Percentiles rank a stretch among this genome's conserved stretches.
These are phyloP conservation scores for Spodoptera exigua DNA, from an alignment of 2,888 invertebrate species.

Conservation along the genomic window DNA sequence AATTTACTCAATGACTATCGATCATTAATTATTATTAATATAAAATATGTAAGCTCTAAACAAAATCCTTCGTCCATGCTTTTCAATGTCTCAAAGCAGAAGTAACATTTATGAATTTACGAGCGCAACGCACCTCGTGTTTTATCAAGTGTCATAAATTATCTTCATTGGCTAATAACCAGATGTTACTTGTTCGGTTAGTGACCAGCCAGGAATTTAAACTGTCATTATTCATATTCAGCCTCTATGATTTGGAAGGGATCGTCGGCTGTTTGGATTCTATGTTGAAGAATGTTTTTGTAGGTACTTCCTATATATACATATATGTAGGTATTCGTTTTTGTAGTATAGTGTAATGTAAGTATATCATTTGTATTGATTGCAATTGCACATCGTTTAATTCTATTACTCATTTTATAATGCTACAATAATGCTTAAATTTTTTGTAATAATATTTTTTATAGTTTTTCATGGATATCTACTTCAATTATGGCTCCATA, in stretches of 20 bases:
- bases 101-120: slow-evolving; percentile 56
- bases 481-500: too few species aligned
- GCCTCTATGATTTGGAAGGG: slow-evolving; percentile 7
- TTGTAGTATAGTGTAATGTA: too few species aligned
- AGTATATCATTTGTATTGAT: too few species aligned
- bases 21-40: not conserved
- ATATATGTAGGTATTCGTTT: too few species aligned
- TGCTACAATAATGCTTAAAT: too few species aligned
- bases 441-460: too few species aligned
- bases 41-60: not conserved
- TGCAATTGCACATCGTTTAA: too few species aligned
- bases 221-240: slow-evolving; percentile 50
- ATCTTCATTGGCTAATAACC: slow-evolving; percentile 61
- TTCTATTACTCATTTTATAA: too few species aligned
- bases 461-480: too few species aligned
- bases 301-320: too few species aligned
- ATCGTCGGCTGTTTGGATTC: not conserved
- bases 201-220: slow-evolving; percentile 50
- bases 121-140: slow-evolving; percentile 50
- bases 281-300: slow-evolving; percentile 1
- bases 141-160: slow-evolving; percentile 61
- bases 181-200: slow-evolving; percentile 42
- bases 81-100: slow-evolving; percentile 26
- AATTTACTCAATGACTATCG: not conserved
- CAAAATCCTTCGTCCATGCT: not conserved